Conservation (phyloP, 2,113 vertebrate genomes). For the Rousettus leschenaultii region DNA sequence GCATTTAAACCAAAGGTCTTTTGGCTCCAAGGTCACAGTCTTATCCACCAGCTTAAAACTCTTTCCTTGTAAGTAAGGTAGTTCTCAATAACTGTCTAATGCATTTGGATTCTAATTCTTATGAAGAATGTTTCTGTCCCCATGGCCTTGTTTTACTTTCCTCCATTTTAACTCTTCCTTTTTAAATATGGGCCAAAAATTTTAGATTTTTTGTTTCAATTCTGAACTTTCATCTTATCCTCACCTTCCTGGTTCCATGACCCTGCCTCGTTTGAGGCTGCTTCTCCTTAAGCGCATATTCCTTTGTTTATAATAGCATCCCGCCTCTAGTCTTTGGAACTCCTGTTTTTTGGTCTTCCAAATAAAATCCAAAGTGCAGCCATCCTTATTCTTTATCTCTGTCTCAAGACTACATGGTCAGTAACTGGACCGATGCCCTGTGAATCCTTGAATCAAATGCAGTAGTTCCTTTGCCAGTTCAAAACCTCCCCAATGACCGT, state of each 20-base stretch:
- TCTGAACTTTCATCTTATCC: conserved; percentile 37
- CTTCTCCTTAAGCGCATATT: conserved; percentile 44
- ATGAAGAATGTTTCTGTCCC: background rate
- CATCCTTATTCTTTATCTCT: background rate
- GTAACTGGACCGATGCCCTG: background rate
- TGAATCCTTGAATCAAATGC: background rate
- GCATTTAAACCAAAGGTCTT: background rate
- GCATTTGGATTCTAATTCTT: background rate
- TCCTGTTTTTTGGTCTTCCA: background rate
- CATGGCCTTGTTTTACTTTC: background rate
- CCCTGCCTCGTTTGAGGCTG: background rate
- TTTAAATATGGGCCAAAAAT: background rate
- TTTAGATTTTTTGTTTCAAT: background rate
- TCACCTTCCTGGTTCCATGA: background rate
- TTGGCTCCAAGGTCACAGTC: background rate
- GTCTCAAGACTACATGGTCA: background rate
- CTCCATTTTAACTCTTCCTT: background rate
- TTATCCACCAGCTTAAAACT: background rate
- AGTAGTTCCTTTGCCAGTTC: background rate
- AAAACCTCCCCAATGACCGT: background rate
- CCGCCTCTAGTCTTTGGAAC: background rate
- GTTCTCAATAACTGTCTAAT: background rate
- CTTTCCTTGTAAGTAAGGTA: background rate
- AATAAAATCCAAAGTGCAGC: background rate
- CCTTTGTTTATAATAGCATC: accelerated